phyloP scores from a whole-genome alignment of 1,140 invertebrate genomes.

The Armadillidium nasatum region DNA sequence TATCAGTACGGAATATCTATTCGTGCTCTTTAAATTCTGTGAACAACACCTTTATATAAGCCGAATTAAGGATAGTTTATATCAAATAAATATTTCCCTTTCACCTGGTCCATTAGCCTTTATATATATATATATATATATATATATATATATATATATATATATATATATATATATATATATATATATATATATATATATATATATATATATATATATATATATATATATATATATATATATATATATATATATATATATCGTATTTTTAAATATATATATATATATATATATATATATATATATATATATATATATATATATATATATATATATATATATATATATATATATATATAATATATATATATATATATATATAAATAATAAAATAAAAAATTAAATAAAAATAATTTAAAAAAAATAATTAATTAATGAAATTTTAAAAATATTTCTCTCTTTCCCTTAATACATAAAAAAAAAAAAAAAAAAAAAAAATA shows the following conservation, averaged over 20 bases:
- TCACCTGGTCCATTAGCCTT: not conserved
- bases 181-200: slow-evolving; percentile 6
- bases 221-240: not conserved
- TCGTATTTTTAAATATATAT: too few relatives aligned
- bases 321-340: not conserved
- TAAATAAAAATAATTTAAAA: not conserved
- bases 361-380: not conserved
- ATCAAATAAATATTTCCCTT: too few relatives aligned
- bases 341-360: not conserved
- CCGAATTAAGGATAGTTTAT: too few relatives aligned
- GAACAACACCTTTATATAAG: too few relatives aligned
- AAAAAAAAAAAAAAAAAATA: not conserved
- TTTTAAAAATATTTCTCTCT: not conserved
- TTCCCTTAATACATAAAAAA: too few relatives aligned
- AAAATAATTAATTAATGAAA: not conserved
- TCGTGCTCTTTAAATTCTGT: too few relatives aligned
- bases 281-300: not conserved
- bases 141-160: not conserved
- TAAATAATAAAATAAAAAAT: not conserved
- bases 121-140: not conserved
- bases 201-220: not conserved
- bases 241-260: too few relatives aligned
- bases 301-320: not conserved
- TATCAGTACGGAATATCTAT: too few relatives aligned
- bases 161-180: not conserved